Evolutionary conservation across 2,797 vertebrate genomes (phyloP).

Genomic region (Gymnodraco acuticeps): DNA sequence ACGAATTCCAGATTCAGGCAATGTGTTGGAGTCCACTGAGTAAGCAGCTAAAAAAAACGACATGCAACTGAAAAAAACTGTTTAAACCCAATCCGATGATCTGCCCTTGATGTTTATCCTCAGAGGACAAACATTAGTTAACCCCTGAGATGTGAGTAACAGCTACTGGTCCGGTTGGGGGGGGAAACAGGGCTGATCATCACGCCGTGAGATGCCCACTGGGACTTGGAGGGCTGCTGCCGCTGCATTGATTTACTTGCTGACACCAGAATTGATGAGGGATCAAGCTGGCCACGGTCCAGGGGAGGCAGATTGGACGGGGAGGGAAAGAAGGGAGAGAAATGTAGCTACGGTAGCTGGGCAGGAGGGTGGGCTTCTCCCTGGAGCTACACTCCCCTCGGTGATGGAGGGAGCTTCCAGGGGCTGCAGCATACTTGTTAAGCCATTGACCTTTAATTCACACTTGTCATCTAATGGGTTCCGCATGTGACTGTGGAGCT

Average conservation of each 20-base stretch:
- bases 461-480: slow-evolving; percentile 76
- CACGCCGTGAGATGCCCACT: slow-evolving; percentile 55
- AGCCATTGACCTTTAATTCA: slow-evolving; percentile 79
- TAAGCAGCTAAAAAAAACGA: slow-evolving; percentile 43
- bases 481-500: slow-evolving; percentile 52
- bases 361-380: slow-evolving; percentile 57
- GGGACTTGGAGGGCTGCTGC: slow-evolving; percentile 72
- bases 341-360: slow-evolving; percentile 53
- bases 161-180: slow-evolving; percentile 44
- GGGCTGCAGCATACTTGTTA: slow-evolving; percentile 72
- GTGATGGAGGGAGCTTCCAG: slow-evolving; percentile 46
- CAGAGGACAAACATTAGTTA: slow-evolving; percentile 81
- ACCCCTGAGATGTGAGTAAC: slow-evolving; percentile 76
- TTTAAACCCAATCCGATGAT: slow-evolving; percentile 52
- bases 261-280: slow-evolving; percentile 87
- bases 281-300: slow-evolving; percentile 77
- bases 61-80: slow-evolving; percentile 15
- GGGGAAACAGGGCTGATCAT: slow-evolving; percentile 65
- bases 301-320: slow-evolving; percentile 75
- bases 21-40: slow-evolving; percentile 61
- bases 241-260: slow-evolving; percentile 84
- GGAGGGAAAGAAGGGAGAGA: slow-evolving; percentile 42
- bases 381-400: slow-evolving; percentile 50
- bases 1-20: slow-evolving; percentile 52
- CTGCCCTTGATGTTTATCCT: slow-evolving; percentile 73